Base-by-base conservation (phyloP, 2,797 vertebrate genomes). In the Pseudomugil gertrudae region DNA sequence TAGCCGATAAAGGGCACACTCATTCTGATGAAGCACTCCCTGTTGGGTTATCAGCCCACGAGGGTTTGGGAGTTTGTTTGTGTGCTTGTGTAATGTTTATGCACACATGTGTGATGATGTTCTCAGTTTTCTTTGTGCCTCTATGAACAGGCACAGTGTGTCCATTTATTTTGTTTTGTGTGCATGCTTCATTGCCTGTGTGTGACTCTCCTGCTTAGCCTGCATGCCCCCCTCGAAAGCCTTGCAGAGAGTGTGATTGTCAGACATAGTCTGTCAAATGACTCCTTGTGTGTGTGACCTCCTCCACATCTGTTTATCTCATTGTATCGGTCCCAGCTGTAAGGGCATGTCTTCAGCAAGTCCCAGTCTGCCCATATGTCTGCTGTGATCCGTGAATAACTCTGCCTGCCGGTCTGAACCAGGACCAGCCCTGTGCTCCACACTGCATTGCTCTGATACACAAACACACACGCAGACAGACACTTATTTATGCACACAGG, bases 321-420 rank as follows among this genome's bases (percentile, higher is more conserved):
- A 54, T 84, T 79, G 84, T 85, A 85, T 84, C 81, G 63, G 89
- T 90, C 91, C 90, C 91, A 79, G 80, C 84, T 87, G 89, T 85
- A 57, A 87, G 78, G 81, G 80, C 86, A 83, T 78, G 84, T 90
- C 86, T 89, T 89, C 86, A 76, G 79, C 1, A 27, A 70, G 74
- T 90, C 90, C 87, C 90, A 81, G 86, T 86, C 86, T 83, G 83
- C 87, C 90, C 90, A 85, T 91, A 88, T 89, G 89, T 90, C 90
- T 87, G 86, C 90, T 23, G 87, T 91, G 90, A 91, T 92, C 89
- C 91, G 90, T 92, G 91, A 91, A 90, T 90, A 90, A 90, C 90
- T 85, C 80, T 84, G 83, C 80, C 85, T 85, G 86, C 87, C 87
- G 84, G 84, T 81, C 84, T 85, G 79, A 87, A 83, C 87, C 85